Base-by-base conservation (phyloP, 2,888 invertebrate species). In the Phyto melanocephala region DNA sequence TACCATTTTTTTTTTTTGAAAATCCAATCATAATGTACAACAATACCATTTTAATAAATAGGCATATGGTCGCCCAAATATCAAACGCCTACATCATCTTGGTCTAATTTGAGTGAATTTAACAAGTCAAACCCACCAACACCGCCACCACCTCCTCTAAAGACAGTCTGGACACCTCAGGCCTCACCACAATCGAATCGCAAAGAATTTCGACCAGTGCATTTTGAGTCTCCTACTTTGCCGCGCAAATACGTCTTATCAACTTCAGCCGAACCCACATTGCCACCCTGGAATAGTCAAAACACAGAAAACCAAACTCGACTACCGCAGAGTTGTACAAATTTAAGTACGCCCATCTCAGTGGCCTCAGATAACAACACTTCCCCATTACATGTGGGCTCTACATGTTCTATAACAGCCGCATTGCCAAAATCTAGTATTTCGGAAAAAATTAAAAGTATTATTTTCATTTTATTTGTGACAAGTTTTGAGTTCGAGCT, bases 161-260 rank as follows among this genome's bases (percentile, higher is more conserved):
- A 93, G 58, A 94, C 96, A 20, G 92, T 96, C 85, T 97, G 97
- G 97, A 94, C 95, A 33, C 96, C 97, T 11, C 93, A 93, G 86
- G 93, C 95, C 40, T 96, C 96, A 87, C 96, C 96, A 47, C 93
- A 93, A 68, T 86, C 86, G 50, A 94, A 95, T 85, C 93, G 95
- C 86, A 96, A 96, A 91, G 93, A 94, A 89, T 97, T 96, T 92
- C 93, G 95, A 83, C 95, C 97, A 5, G 95, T 97, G 60, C 94
- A 92, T 86, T 95, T 95, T 87, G 94, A 95, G 87, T 95, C 95
- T 70, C 95, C 95, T 60, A 92, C 93, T 70, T 90, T 94, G 85
- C 91, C 92, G 71, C 92, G 88, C 84, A 90, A 89, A 85, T 87
- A 85, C 33, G 85, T 85, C 40, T 86, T 88, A 80, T 87, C 88